Conservation (phyloP, 2,797 vertebrate species). For the Urocyon cinereoargenteus region DNA sequence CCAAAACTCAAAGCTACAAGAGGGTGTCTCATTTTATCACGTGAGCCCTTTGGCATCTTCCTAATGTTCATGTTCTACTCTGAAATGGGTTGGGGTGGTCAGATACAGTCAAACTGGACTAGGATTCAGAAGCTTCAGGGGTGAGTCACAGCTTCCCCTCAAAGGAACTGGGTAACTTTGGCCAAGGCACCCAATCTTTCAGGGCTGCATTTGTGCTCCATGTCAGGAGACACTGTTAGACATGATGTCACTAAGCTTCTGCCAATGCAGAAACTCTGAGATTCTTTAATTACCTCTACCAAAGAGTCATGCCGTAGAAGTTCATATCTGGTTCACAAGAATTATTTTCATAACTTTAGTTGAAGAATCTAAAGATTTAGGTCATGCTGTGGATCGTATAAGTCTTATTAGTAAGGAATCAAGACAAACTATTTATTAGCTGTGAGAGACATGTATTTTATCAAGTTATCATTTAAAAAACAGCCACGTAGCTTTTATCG, state of each 20-base stretch:
- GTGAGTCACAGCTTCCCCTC: conserved; percentile 32
- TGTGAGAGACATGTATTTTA: conserved; percentile 49
- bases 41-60: background rate
- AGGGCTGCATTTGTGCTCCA: background rate
- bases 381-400: background rate
- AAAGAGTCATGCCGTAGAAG: background rate
- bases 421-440: conserved; percentile 45
- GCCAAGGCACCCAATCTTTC: background rate
- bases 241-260: conserved; percentile 1
- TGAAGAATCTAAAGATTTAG: conserved; percentile 27
- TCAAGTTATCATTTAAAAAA: conserved; percentile 9
- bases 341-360: conserved; percentile 35
- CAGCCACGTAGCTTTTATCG: conserved; percentile 29
- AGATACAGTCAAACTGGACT: background rate
- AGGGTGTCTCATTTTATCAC: background rate
- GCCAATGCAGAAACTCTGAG: background rate
- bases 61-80: background rate
- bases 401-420: conserved; percentile 32
- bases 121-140: background rate
- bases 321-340: background rate
- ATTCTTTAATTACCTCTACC: conserved; percentile 1
- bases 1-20: conserved; percentile 11
- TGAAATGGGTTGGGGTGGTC: background rate
- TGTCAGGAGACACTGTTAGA: background rate
- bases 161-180: background rate